A percentile compares a stretch with the other conserved stretches of the same genome.
These are phyloP conservation scores for Phaedon cochleariae DNA, from an alignment of 2,888 invertebrate genomes.

Conservation along the genomic window DNA sequence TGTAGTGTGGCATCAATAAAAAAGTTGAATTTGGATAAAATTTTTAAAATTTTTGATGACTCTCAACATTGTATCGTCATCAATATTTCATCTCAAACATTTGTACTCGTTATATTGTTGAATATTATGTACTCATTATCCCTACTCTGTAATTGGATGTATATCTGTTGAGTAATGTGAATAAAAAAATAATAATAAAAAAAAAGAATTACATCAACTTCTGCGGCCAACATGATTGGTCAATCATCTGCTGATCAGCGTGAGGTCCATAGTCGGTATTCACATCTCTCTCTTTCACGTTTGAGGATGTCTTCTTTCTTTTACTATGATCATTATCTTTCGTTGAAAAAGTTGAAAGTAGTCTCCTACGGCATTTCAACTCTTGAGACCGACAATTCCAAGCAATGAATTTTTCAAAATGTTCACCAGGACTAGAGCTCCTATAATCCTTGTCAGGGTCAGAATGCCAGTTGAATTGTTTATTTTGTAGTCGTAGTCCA, in stretches of 20 bases:
- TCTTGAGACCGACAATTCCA: not conserved
- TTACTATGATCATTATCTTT: not conserved
- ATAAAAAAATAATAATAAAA: too few relatives aligned
- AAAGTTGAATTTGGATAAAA: too few relatives aligned
- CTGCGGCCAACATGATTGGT: not conserved
- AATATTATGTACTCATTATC: too few relatives aligned
- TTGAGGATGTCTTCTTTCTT: not conserved
- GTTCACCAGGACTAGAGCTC: not conserved
- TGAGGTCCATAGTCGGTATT: not conserved
- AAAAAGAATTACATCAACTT: not conserved
- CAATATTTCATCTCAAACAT: too few relatives aligned
- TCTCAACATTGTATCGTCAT: too few relatives aligned
- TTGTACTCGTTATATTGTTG: too few relatives aligned
- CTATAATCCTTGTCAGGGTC: not conserved
- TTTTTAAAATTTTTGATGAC: too few relatives aligned
- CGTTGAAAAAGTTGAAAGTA: not conserved
- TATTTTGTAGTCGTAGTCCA: not conserved
- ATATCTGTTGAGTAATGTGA: too few relatives aligned
- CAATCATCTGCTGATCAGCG: not conserved
- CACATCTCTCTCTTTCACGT: not conserved
- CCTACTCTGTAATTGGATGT: too few relatives aligned
- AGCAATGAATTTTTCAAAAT: not conserved
- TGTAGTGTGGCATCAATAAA: too few relatives aligned
- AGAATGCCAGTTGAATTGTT: not conserved
- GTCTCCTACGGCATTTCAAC: not conserved